A percentile compares a stretch with the other conserved stretches of the same genome.
Conservation (phyloP, 2,797 vertebrate species). For the Myotis planiceps region DNA sequence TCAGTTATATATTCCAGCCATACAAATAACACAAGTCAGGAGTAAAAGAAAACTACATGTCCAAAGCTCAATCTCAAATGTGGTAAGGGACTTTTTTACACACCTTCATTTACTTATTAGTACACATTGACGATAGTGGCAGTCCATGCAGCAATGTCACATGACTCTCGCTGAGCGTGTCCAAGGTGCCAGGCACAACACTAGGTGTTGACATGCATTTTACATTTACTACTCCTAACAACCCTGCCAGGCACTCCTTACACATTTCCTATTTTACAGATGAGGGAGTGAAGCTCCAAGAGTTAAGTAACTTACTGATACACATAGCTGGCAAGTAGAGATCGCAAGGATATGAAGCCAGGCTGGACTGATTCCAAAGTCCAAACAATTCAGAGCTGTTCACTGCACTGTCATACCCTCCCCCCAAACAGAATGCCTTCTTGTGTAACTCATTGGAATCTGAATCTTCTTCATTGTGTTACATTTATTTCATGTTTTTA, state of each 20-base stretch:
- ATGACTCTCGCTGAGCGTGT: neutral
- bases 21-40: neutral
- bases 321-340: neutral
- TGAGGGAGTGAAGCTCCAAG: neutral
- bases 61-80: slow-evolving; percentile 27
- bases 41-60: neutral
- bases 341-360: neutral
- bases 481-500: slow-evolving; percentile 29
- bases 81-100: neutral
- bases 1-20: neutral
- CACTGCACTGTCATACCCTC: neutral
- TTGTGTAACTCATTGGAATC: neutral
- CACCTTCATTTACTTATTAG: neutral
- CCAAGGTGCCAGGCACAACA: neutral
- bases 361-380: neutral
- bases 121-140: neutral
- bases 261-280: neutral
- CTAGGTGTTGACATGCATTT: neutral
- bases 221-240: neutral
- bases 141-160: no score
- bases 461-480: slow-evolving; percentile 31
- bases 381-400: neutral
- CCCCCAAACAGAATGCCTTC: neutral
- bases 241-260: neutral
- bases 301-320: neutral